These are phyloP conservation scores for Climacteris rufus DNA, from an alignment of 2,113 vertebrate species.

Conservation along the genomic window DNA sequence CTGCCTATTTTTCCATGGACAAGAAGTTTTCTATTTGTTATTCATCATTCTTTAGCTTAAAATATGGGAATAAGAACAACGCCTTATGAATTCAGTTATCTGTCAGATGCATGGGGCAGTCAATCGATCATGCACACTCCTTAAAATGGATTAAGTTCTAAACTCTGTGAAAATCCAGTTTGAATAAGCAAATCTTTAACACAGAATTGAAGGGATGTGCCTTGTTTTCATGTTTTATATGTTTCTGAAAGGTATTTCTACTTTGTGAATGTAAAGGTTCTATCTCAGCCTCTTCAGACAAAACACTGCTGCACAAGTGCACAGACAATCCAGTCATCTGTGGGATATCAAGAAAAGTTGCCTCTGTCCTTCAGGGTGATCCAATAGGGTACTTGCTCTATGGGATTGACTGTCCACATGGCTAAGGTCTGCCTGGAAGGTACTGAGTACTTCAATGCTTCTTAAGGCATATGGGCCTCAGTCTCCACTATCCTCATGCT, in stretches of 20 bases:
- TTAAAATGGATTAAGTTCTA: background rate
- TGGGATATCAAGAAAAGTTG: background rate
- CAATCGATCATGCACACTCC: background rate
- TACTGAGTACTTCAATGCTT: background rate
- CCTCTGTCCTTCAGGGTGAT: background rate
- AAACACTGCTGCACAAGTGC: background rate
- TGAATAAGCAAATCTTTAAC: background rate
- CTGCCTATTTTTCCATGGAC: background rate
- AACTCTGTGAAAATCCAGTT: background rate
- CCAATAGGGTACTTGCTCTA: background rate
- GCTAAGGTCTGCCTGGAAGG: background rate
- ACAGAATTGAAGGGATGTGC: background rate
- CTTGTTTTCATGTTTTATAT: background rate
- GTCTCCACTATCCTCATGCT: background rate
- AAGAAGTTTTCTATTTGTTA: background rate
- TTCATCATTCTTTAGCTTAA: background rate
- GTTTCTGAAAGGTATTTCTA: background rate
- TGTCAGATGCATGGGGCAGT: background rate
- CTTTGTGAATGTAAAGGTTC: background rate
- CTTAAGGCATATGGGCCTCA: background rate
- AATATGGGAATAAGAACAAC: background rate
- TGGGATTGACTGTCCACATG: background rate
- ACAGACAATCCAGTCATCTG: background rate
- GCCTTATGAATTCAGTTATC: background rate
- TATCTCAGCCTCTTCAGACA: background rate